Evolutionary conservation across 2,797 vertebrate genomes (phyloP).

Genomic region (Pangasius larnaudii): DNA sequence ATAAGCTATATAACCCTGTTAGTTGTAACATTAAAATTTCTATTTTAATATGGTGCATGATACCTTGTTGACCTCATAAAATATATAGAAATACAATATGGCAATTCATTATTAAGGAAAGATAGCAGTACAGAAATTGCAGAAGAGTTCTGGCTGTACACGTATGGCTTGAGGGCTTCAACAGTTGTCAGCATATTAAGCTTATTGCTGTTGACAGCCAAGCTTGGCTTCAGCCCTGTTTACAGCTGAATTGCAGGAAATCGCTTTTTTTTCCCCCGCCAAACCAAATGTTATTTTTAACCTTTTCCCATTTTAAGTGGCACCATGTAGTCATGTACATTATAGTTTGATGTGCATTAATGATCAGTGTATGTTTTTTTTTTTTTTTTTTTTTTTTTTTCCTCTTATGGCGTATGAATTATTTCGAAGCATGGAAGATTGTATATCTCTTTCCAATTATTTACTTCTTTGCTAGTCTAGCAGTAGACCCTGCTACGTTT

Average conservation of each 20-base stretch:
- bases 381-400: not conserved
- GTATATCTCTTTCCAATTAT: slow-evolving; percentile 24
- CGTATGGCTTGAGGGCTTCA: slow-evolving; percentile 41
- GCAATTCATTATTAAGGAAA: slow-evolving; percentile 42
- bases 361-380: not conserved
- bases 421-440: slow-evolving; percentile 43
- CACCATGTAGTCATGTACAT: slow-evolving; percentile 31
- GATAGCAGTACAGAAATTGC: slow-evolving; percentile 27
- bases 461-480: slow-evolving; percentile 49
- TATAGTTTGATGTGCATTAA: slow-evolving; percentile 40
- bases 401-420: slow-evolving; percentile 23
- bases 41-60: slow-evolving; percentile 12
- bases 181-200: slow-evolving; percentile 55
- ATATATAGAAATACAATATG: slow-evolving; percentile 2
- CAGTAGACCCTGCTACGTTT: slow-evolving; percentile 58
- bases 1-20: not conserved
- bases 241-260: slow-evolving; percentile 38
- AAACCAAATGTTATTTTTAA: slow-evolving; percentile 30
- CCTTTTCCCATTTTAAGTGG: slow-evolving; percentile 3
- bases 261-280: not conserved
- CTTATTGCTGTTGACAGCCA: slow-evolving; percentile 51
- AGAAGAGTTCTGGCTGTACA: slow-evolving; percentile 29
- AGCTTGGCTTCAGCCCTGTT: slow-evolving; percentile 40
- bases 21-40: not conserved
- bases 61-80: slow-evolving; percentile 20